These are phyloP conservation scores for Akabosia matsudoensis DNA, from an alignment of 1,140 invertebrate genomes.

Conservation along the genomic window DNA sequence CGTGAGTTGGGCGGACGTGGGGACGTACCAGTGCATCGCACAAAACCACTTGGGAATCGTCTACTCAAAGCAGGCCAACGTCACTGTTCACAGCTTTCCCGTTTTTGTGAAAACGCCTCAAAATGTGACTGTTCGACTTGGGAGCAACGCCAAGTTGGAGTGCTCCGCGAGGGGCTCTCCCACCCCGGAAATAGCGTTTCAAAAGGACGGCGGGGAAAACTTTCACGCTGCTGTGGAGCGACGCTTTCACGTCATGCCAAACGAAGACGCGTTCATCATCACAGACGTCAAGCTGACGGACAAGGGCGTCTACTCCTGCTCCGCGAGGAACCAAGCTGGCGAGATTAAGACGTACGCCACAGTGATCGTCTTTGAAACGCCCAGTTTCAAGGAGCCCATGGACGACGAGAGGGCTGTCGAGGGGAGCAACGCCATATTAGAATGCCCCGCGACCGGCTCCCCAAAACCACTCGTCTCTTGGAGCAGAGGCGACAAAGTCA, in stretches of 20 bases:
- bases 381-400: conserved; percentile 79
- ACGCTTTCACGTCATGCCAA: conserved; percentile 85
- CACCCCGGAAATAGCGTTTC: conserved; percentile 81
- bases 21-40: conserved; percentile 79
- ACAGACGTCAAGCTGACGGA: conserved; percentile 81
- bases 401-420: conserved; percentile 56
- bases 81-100: conserved; percentile 81
- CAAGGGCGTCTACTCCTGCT: conserved; percentile 89
- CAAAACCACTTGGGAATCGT: conserved; percentile 83
- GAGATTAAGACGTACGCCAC: conserved; percentile 80
- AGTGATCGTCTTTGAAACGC: conserved; percentile 79
- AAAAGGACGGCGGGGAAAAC: conserved; percentile 90
- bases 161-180: conserved; percentile 88
- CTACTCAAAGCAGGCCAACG: conserved; percentile 79
- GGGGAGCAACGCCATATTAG: conserved; percentile 54
- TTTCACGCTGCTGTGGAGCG: conserved; percentile 92
- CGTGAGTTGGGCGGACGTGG: conserved; percentile 71
- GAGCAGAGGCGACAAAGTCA: conserved; percentile 75
- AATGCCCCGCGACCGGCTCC: conserved; percentile 80
- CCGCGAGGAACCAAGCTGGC: conserved; percentile 83
- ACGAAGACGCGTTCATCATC: conserved; percentile 89
- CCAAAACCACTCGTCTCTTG: conserved; percentile 79
- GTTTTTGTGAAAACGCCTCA: conserved; percentile 78
- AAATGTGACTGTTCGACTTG: conserved; percentile 78
- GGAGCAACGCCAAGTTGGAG: conserved; percentile 79